Base-by-base conservation (phyloP, 2,113 vertebrate genomes). In the Dipodomys stephensi region DNA sequence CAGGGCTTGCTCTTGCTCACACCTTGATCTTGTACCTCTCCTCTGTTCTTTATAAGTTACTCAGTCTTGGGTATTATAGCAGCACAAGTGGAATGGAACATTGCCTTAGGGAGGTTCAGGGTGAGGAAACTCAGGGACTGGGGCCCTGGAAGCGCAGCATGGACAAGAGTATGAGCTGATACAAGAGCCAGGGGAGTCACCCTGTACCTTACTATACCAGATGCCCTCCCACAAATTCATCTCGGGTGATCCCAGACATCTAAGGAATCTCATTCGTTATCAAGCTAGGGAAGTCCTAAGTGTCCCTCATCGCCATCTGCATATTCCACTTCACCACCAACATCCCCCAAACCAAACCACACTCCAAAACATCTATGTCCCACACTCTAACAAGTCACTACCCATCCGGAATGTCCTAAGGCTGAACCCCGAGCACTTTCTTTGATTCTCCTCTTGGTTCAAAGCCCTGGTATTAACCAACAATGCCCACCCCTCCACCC, bases 131-230 rank as follows among this genome's bases (percentile, higher is more conserved):
- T 23, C 28, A 30, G 15, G 2, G 10, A 8, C 18, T 25, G 46
- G 1, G 65, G 3, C 16, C 27, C 73, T 73, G 9, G 25, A 65
- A 65, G 32, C 8, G 69, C 39, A 83, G 49, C 5, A 39, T 83
- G 30, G 32, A 60, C n/a, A 57, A 76, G 53, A 69, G 16, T 46
- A n/a, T n/a, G 15, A 83, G 72, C 57, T n/a, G 22, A 7, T 15
- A 10, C 2, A 32, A 7, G 1, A 28, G 15, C 12, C 53, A 57
- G 0, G n/a, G 53, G 4, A 12, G 27, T 28, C 35, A 12, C 23
- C 25, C 25, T 32, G 18, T 4, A 35, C 9, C 12, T 57, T 57
- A 13, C 11, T 16, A 4, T 18, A 16, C 5, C 11, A 60, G 72
- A 23, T 72, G 27, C 76, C 57, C 16, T n/a, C 15, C 30, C 57